These are phyloP conservation scores for Protophormia terraenovae DNA, from an alignment of 2,888 invertebrate genomes.

Conservation along the genomic window DNA sequence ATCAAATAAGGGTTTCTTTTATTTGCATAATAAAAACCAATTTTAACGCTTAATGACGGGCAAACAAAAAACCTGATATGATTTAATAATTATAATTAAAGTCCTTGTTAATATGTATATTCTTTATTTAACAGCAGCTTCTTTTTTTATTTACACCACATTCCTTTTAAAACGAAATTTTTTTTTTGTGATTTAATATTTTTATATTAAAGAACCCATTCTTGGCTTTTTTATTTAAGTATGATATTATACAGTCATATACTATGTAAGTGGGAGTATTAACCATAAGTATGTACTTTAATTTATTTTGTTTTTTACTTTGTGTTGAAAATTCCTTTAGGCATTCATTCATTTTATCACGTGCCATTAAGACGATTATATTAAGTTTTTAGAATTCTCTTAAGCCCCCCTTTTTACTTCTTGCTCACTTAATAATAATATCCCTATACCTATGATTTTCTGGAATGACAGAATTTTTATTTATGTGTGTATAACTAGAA, in stretches of 20 bases:
- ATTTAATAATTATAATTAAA: slow-evolving; percentile 38
- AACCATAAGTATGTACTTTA: neutral
- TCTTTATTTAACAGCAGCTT: neutral
- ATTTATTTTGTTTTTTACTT: neutral
- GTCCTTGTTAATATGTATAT: neutral
- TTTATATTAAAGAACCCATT: neutral
- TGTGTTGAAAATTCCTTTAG: slow-evolving; percentile 43
- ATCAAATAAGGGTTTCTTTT: slow-evolving; percentile 35
- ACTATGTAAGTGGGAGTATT: neutral
- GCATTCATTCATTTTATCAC: slow-evolving; percentile 49
- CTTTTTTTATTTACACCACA: neutral
- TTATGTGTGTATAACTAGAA: neutral
- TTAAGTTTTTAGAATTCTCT: slow-evolving; percentile 52
- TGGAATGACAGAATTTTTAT: neutral
- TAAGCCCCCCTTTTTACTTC: neutral
- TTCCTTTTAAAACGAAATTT: slow-evolving; percentile 16
- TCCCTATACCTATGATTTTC: neutral
- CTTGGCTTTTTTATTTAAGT: neutral
- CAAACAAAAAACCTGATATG: slow-evolving; percentile 24
- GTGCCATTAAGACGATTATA: slow-evolving; percentile 54
- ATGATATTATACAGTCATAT: neutral
- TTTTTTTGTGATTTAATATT: neutral
- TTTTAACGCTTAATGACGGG: slow-evolving; percentile 39
- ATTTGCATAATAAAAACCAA: slow-evolving; percentile 61
- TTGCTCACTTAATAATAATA: slow-evolving; percentile 10